Conservation (phyloP, 2,888 invertebrate genomes). For the Latrodectus hesperus region DNA sequence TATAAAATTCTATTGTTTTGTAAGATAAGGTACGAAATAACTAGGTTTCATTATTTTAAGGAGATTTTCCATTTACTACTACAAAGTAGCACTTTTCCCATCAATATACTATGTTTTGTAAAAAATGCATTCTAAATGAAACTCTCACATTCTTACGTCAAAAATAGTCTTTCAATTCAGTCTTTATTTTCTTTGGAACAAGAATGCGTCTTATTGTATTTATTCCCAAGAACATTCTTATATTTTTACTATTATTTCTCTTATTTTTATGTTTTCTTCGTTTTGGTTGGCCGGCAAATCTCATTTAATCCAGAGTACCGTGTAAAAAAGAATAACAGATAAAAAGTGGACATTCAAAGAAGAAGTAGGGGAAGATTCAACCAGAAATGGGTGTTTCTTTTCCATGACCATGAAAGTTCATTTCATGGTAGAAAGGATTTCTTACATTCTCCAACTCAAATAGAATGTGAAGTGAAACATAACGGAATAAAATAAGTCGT, state of each 20-base stretch:
- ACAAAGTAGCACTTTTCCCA: no score
- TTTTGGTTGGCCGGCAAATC: neutral
- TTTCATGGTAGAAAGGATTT: constrained; percentile 59
- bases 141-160: no score
- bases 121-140: no score
- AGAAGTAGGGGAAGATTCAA: constrained; percentile 6
- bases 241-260: neutral
- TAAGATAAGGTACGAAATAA: no score
- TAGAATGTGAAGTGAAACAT: constrained; percentile 27
- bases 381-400: constrained; percentile 36
- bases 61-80: no score
- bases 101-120: no score
- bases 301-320: neutral
- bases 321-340: constrained; percentile 2
- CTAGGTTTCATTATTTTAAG: no score
- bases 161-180: neutral
- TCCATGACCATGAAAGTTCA: constrained; percentile 48
- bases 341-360: constrained; percentile 35
- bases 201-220: neutral
- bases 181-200: neutral
- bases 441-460: constrained; percentile 36
- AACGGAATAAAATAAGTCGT: constrained; percentile 4
- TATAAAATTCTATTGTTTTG: no score
- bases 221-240: neutral
- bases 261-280: neutral